Evolutionary conservation across 2,113 vertebrate species (phyloP).

Genomic region (Coreoperca whiteheadi): DNA sequence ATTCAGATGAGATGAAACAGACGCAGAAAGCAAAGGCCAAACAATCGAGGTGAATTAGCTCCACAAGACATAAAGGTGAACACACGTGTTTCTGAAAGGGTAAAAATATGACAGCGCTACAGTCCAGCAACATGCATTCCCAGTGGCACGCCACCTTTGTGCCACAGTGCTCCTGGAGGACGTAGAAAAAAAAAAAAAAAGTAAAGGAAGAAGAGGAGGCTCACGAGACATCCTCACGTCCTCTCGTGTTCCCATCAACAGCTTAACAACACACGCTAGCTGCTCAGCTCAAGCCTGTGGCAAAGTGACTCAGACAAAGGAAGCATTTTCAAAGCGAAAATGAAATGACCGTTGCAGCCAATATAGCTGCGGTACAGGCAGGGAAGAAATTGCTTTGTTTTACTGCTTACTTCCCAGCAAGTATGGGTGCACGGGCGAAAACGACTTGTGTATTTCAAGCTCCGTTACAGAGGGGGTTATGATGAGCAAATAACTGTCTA

Average conservation of each 20-base stretch:
- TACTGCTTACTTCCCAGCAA: not conserved
- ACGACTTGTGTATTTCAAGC: not conserved
- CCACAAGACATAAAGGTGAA: slow-evolving; percentile 39
- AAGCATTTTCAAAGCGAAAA: slow-evolving; percentile 18
- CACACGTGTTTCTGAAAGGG: slow-evolving; percentile 39
- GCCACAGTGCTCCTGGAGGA: slow-evolving; percentile 19
- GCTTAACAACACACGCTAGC: slow-evolving; percentile 48
- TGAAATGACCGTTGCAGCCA: slow-evolving; percentile 19
- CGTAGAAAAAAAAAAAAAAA: slow-evolving; percentile 1
- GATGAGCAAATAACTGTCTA: not conserved
- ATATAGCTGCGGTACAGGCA: not conserved
- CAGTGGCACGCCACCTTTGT: slow-evolving; percentile 53
- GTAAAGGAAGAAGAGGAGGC: slow-evolving; percentile 14
- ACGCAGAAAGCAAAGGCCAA: slow-evolving; percentile 49
- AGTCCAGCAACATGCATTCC: slow-evolving; percentile 32
- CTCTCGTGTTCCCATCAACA: slow-evolving; percentile 67
- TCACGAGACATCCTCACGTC: slow-evolving; percentile 63
- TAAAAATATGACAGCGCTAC: slow-evolving; percentile 39
- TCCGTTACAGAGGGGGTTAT: not conserved
- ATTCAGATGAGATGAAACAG: slow-evolving; percentile 17
- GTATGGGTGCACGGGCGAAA: rapidly evolving
- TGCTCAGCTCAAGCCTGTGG: slow-evolving; percentile 48
- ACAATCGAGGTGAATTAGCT: slow-evolving; percentile 20
- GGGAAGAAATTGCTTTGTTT: not conserved
- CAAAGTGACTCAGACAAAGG: slow-evolving; percentile 59